Evolutionary conservation across 2,113 vertebrate genomes (phyloP), one percentile per base, ranked within the genome.

Genomic region (Grantiella picta): DNA sequence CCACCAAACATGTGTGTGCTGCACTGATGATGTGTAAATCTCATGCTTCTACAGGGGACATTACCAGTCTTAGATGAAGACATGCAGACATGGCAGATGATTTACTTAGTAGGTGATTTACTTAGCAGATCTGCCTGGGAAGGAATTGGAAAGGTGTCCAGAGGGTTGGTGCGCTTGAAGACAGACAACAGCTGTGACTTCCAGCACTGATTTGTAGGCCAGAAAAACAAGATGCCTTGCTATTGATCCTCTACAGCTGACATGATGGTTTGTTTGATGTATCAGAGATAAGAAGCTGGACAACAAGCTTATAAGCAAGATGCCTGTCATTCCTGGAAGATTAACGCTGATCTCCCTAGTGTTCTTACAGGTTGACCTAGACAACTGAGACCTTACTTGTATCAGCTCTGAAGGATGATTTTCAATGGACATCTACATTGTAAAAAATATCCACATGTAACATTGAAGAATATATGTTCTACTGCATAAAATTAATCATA

Each of bases 1-100:
- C 19, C 45, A n/a, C 11, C 47, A 47, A 61, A 57, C 21, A 2
- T 2, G 7, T 4, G 0, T 21, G 25, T 59, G 56, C 65, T 78
- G 50, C 35, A 25, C 15, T 0, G 21, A 6, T 38, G 78, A 59
- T 0, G 0, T 27, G 38, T 27, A 42, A 64, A 35, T n/a, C 61
- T 71, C 66, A 35, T 36, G 9, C 17, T 36, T 4, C 31, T 15
- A 22, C 47, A 15, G 35, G 15, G 27, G 12, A 18, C 27, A 5
- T 47, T 8, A 50, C 54, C 42, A 45, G 56, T 24, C 31, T 35
- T 35, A 59, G 60, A 60, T 3, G 4, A 57, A 65, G 77, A 28
- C 40, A 5, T 22, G 50, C 59, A 57, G 63, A 15, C 20, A 1
- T 4, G 24, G 77, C 81, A 75, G 61, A 13, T 40, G 5, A 57